Evolutionary conservation across 2,797 vertebrate species (phyloP).

Genomic region (Leptatherina wallacei): DNA sequence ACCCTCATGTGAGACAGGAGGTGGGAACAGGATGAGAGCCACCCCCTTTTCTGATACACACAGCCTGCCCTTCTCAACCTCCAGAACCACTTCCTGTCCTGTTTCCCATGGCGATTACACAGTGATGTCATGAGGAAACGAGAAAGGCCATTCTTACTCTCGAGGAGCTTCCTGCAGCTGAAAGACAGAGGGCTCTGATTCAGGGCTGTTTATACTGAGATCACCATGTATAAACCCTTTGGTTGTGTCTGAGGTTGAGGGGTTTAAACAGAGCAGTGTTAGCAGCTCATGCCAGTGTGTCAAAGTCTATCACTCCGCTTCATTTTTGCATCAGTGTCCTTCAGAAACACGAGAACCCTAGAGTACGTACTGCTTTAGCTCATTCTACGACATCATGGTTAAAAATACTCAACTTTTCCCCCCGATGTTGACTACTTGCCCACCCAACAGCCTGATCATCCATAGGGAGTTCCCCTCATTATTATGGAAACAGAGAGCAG

Average conservation of each 20-base stretch:
- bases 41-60: conserved; percentile 38
- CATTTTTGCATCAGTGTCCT: no score
- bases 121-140: conserved; percentile 72
- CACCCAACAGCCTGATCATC: conserved; percentile 26
- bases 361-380: neutral
- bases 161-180: conserved; percentile 64
- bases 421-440: conserved; percentile 34
- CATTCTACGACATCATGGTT: neutral
- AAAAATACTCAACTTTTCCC: conserved; percentile 38
- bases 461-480: conserved; percentile 43
- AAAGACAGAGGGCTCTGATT: conserved; percentile 45
- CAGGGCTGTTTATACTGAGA: neutral
- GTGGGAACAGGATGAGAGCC: conserved; percentile 59
- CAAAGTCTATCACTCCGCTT: no score
- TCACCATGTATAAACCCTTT: neutral
- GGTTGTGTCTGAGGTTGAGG: neutral
- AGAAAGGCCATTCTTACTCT: conserved; percentile 44
- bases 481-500: conserved; percentile 45
- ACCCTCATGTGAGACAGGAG: conserved; percentile 23
- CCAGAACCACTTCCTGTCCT: conserved; percentile 71
- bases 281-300: neutral
- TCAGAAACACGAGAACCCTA: no score
- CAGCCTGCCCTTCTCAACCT: conserved; percentile 57
- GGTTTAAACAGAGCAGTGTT: neutral
- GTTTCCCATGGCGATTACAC: conserved; percentile 72